phyloP scores from a whole-genome alignment of 2,113 vertebrate genomes.

The Plotosus lineatus region DNA sequence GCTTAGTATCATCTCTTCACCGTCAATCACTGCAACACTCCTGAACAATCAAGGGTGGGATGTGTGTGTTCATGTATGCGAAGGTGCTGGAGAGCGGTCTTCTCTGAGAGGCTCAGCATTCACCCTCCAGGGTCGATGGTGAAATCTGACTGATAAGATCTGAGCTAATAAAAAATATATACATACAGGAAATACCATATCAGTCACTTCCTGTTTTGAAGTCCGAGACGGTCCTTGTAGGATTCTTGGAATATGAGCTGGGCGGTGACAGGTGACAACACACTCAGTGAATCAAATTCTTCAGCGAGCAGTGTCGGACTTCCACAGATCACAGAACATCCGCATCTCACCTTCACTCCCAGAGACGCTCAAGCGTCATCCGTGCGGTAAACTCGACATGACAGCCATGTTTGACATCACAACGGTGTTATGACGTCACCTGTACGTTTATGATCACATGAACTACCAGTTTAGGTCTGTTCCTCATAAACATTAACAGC shows the following conservation, averaged over 20 bases:
- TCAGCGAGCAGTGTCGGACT: not conserved
- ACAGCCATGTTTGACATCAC: not conserved
- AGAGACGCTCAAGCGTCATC: not conserved
- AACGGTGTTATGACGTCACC: not conserved
- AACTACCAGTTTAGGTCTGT: not conserved
- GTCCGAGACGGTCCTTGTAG: not conserved
- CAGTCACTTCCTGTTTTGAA: not conserved
- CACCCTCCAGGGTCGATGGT: not conserved
- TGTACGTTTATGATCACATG: not conserved
- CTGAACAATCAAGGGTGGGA: no score
- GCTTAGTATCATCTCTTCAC: not conserved
- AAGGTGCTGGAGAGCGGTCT: not conserved
- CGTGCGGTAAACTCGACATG: no score
- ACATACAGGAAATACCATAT: not conserved
- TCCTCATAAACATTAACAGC: not conserved
- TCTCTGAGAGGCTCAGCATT: not conserved
- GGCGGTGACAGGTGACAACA: not conserved
- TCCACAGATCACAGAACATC: not conserved
- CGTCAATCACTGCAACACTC: not conserved
- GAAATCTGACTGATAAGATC: not conserved
- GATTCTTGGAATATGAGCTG: not conserved
- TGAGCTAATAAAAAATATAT: not conserved
- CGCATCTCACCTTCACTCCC: not conserved
- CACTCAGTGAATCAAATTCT: not conserved
- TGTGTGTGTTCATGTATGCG: not conserved